Evolutionary conservation across 2,113 vertebrate genomes (phyloP), one percentile per base, ranked within the genome.

Genomic region (Corapipo altera): DNA sequence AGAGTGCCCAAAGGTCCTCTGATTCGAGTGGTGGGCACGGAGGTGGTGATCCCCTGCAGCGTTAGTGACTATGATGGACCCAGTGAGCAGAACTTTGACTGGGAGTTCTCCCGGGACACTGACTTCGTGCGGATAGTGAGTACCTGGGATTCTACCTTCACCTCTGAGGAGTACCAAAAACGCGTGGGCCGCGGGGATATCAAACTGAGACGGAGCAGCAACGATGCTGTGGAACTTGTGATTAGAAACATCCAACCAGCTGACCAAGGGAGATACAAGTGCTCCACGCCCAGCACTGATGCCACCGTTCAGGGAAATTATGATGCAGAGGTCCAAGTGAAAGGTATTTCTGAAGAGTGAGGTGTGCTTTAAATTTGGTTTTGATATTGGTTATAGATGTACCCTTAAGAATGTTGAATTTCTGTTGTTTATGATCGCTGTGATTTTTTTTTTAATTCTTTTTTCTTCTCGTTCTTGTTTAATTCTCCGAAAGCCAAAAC

Each of bases 81-180:
- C 43, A 96, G 97, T 0, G 99, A 99, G 41, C 99, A 99, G 97
- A 99, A 99, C 83, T 99, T 99, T 69, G 99, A 99, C 16, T 99
- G 99, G 99, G 96, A 93, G 83, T 98, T 98, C 94, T 98, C 97
- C n/a, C 80, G 91, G 15, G 93, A 95, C 2, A 39, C 91, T 80
- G 92, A 46, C 37, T 93, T 85, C 5, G 43, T 98, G 35, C 96
- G 98, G 71, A 97, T 99, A 13, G 98, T 99, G 92, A 99, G 99
- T 95, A 99, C 99, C 52, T 99, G 99, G 87, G 99, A 99, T 46
- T 41, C 75, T 48, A 44, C 83, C 5, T 99, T 98, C 98, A 97
- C 98, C 1, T 97, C 98, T 82, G 44, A 89, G 55, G 85, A 95
- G 23, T 97, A 98, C 90, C 97, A 94, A 48, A 98, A 97, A 35